phyloP scores from a whole-genome alignment of 2,888 invertebrate genomes.

The Chalcis sispes region DNA sequence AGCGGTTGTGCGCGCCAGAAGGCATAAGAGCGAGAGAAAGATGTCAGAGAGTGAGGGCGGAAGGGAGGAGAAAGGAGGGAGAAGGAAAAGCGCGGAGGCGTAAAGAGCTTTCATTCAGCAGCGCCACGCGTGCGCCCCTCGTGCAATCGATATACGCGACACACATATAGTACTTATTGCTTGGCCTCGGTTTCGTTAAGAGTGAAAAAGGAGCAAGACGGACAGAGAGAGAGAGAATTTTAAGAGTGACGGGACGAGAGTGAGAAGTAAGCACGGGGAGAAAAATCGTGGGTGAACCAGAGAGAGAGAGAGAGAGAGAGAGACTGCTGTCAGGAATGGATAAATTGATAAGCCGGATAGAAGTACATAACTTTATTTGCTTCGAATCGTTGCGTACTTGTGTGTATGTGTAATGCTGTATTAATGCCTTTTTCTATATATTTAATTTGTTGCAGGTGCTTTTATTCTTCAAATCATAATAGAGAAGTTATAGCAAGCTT shows the following conservation, averaged over 20 bases:
- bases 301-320: neutral
- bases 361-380: neutral
- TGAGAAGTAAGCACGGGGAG: neutral
- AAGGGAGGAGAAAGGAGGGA: constrained; percentile 39
- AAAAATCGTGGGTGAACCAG: neutral
- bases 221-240: too few species aligned
- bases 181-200: neutral
- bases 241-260: neutral
- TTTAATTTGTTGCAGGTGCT: too few species aligned
- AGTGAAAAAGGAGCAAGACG: too few species aligned
- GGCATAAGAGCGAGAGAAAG: neutral
- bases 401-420: too few species aligned
- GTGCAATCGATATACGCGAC: constrained; percentile 66
- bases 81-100: constrained; percentile 62
- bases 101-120: constrained; percentile 69
- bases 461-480: too few species aligned
- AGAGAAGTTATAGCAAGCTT: too few species aligned
- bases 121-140: constrained; percentile 64
- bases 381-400: too few species aligned
- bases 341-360: neutral
- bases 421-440: too few species aligned
- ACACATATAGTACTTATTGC: constrained; percentile 7
- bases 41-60: neutral
- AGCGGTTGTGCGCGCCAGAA: neutral
- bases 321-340: neutral